Conservation (phyloP, 1,140 invertebrate genomes). For the Neodiprion pinetum region DNA sequence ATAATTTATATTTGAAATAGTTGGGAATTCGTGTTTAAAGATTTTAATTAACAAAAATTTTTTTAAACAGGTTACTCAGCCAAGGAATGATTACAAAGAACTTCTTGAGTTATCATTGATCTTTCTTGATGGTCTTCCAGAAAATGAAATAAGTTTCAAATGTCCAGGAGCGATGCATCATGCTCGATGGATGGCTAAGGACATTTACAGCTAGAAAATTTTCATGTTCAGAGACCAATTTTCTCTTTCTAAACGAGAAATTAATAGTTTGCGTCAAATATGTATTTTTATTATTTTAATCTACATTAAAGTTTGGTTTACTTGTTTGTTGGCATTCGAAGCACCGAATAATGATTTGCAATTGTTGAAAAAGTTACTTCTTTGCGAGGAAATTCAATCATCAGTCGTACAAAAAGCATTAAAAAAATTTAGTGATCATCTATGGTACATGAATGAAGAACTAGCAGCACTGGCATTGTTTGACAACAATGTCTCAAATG, state of each 20-base stretch:
- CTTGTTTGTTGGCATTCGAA: not conserved
- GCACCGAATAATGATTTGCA: conserved; percentile 22
- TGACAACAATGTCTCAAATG: not conserved
- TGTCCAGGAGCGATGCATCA: conserved; percentile 49
- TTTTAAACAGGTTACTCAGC: too few species aligned
- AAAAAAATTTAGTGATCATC: too few species aligned
- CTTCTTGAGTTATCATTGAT: conserved; percentile 48
- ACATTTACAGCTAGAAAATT: conserved; percentile 52
- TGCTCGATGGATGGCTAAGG: conserved; percentile 45
- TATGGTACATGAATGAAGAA: too few species aligned
- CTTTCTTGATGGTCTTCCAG: conserved; percentile 47
- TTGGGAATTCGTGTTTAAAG: too few species aligned
- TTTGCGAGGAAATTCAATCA: too few species aligned
- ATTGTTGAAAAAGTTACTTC: conserved; percentile 9
- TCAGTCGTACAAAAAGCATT: too few species aligned
- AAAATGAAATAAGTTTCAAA: conserved; percentile 42
- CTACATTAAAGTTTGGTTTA: conserved; percentile 23
- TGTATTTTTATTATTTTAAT: conserved; percentile 23
- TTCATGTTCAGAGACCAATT: conserved; percentile 19
- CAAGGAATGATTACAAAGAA: conserved; percentile 48
- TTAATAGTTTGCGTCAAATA: conserved; percentile 5
- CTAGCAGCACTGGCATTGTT: too few species aligned
- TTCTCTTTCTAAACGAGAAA: not conserved
- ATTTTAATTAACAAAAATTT: too few species aligned
- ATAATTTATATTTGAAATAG: too few species aligned